Evolutionary conservation across 1,140 invertebrate species (phyloP).

Genomic region (Musca vetustissima): DNA sequence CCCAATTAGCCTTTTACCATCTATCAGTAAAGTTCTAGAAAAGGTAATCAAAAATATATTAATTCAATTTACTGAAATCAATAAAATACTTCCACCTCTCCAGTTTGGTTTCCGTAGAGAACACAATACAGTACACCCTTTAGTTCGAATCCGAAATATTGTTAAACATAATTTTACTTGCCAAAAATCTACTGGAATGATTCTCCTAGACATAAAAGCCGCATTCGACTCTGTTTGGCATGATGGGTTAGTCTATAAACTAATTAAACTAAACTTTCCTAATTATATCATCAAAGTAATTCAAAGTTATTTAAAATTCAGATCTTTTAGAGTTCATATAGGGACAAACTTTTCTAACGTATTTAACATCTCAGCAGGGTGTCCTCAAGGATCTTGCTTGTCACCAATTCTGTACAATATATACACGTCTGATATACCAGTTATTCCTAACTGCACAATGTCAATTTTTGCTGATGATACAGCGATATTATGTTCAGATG

Average conservation of each 20-base stretch:
- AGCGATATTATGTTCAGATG: not conserved
- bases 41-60: not conserved
- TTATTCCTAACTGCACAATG: not conserved
- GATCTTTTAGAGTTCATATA: no score
- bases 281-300: no score
- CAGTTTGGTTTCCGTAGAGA: no score
- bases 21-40: not conserved
- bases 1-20: not conserved
- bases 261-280: conserved; percentile 30
- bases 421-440: not conserved
- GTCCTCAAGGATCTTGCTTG: not conserved
- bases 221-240: conserved; percentile 47
- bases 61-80: not conserved
- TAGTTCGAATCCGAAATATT: no score
- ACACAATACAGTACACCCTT: no score
- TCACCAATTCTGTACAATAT: not conserved
- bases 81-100: not conserved
- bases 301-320: no score
- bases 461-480: not conserved
- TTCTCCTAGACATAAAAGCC: conserved; percentile 47
- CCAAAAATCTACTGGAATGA: conserved; percentile 32
- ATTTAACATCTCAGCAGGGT: not conserved
- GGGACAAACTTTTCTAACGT: not conserved
- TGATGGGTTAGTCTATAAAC: conserved; percentile 42
- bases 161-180: conserved; percentile 21